Evolutionary conservation across 2,113 vertebrate genomes (phyloP).

Genomic region (Corythornis madagascariensis): DNA sequence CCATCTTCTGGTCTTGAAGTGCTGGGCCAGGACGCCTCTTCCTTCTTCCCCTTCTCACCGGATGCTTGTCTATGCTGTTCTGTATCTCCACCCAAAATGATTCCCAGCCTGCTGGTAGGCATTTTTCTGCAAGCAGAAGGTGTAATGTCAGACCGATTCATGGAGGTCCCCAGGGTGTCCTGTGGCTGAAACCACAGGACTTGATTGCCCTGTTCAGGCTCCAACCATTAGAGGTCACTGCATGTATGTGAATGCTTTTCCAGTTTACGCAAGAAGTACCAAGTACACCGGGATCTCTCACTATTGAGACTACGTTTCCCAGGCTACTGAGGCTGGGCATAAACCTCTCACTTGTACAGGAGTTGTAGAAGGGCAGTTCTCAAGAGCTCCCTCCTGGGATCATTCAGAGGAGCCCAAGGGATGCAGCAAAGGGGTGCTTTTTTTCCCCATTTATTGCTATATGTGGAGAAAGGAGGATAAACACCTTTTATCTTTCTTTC

Average conservation of each 20-base stretch:
- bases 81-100: neutral
- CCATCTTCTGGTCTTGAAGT: neutral
- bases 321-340: neutral
- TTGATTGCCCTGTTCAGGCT: neutral
- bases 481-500: neutral
- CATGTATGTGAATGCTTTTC: neutral
- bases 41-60: neutral
- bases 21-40: conserved; percentile 8
- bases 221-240: conserved; percentile 16
- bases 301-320: rapidly evolving
- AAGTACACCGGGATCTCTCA: neutral
- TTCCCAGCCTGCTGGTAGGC: neutral
- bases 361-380: neutral
- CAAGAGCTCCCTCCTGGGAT: neutral
- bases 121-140: neutral
- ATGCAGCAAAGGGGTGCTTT: neutral
- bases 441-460: neutral
- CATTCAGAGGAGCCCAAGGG: neutral
- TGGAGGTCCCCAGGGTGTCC: neutral
- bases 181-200: rapidly evolving
- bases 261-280: neutral
- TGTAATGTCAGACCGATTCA: neutral
- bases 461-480: neutral
- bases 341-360: neutral
- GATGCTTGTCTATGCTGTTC: neutral